Evolutionary conservation across 2,797 vertebrate genomes (phyloP), one percentile per base, ranked within the genome.

Genomic region (Amblyraja radiata): DNA sequence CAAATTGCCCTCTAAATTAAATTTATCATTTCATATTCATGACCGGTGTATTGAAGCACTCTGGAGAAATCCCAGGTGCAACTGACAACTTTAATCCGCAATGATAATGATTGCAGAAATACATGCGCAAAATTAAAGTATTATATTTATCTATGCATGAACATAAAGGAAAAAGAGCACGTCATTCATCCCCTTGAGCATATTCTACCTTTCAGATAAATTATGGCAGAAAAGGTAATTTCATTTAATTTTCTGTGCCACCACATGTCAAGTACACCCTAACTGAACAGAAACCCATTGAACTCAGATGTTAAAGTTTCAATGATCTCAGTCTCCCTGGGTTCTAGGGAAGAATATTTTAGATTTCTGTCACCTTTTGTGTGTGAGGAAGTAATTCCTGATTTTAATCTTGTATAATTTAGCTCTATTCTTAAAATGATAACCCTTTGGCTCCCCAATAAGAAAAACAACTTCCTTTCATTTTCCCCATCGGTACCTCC

Each of bases 1-100:
- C 95, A 97, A 97, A 97, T 97, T 97, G 95, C 95, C 96, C 96
- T 96, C 95, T 96, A 96, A 96, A 96, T 97, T 97, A 95, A 97
- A 97, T 97, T 97, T 97, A 97, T 95, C 94, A 95, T 96, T 97
- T 97, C 96, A 96, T 97, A 96, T 97, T 97, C 96, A 96, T 96
- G 96, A 95, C 96, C 95, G 95, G 95, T 96, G 93, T 96, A 94
- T 96, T 96, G 95, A 96, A 95, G 96, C 96, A 96, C 95, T 96
- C 95, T 95, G 96, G 95, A 95, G 93, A 94, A 95, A 95, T 95
- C 94, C 95, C 94, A 94, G 93, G 95, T 95, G 95, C 95, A 96
- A 97, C 95, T 95, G 96, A 96, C 96, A 96, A 95, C 86, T 81
- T 95, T 95, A 94, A 94, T 95, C 95, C 10, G 71, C 88, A 90